These are phyloP conservation scores for Drosophila ananassae DNA, from an alignment of 1,140 invertebrate genomes.

Conservation along the genomic window DNA sequence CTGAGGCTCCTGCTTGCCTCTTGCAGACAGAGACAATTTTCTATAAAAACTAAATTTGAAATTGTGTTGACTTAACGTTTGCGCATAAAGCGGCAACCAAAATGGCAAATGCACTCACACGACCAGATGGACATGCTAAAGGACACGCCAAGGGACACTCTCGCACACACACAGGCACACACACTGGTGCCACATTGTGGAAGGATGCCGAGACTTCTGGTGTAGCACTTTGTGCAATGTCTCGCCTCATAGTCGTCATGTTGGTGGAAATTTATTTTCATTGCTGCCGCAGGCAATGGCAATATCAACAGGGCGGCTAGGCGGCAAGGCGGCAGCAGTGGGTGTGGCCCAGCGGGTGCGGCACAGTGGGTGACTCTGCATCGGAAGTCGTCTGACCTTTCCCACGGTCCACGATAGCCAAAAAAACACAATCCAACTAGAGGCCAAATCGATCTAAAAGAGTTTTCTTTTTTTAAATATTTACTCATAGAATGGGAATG, in stretches of 20 bases:
- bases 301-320: constrained; percentile 46
- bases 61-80: constrained; percentile 81
- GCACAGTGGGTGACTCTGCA: constrained; percentile 8
- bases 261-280: constrained; percentile 80
- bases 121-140: constrained; percentile 58
- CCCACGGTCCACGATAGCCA: constrained; percentile 18
- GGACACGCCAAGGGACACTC: constrained; percentile 47
- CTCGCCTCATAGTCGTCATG: constrained; percentile 80
- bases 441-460: constrained; percentile 15
- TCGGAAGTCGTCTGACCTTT: constrained; percentile 51
- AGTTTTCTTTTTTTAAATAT: background rate
- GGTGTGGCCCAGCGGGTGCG: background rate
- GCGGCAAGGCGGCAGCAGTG: constrained; percentile 15
- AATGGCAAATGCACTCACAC: constrained; percentile 74
- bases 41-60: constrained; percentile 79
- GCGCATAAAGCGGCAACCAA: constrained; percentile 72
- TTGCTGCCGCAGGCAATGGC: constrained; percentile 75
- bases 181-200: background rate
- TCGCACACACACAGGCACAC: background rate
- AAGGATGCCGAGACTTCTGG: constrained; percentile 36
- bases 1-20: background rate
- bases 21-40: constrained; percentile 66
- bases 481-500: background rate
- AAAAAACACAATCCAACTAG: background rate
- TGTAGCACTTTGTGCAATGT: constrained; percentile 77